Evolutionary conservation across 2,113 vertebrate genomes (phyloP).

Genomic region (Mellivora capensis): DNA sequence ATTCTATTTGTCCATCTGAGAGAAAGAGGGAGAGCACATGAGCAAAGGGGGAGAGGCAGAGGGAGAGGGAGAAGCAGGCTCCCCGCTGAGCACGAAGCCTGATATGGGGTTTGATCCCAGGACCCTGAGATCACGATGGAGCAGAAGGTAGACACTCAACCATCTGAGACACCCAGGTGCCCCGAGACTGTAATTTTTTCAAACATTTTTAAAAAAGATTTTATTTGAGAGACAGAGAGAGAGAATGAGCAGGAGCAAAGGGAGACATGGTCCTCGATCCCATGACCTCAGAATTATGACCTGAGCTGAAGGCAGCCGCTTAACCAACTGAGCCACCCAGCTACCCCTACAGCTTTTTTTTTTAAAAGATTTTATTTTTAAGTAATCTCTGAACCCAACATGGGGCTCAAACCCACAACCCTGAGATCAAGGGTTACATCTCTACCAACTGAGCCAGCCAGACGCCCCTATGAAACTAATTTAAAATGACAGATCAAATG

Average conservation of each 20-base stretch:
- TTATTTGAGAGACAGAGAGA: neutral
- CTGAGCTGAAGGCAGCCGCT: neutral
- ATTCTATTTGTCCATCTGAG: neutral
- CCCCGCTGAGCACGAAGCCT: neutral
- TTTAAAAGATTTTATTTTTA: neutral
- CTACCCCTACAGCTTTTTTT: neutral
- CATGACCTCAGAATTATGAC: neutral
- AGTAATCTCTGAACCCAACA: neutral
- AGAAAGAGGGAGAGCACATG: neutral
- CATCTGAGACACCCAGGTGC: neutral
- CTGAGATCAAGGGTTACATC: neutral
- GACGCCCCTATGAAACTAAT: neutral
- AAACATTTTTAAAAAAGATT: no score
- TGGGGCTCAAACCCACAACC: neutral
- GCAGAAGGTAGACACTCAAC: neutral
- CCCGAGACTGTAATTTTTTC: no score
- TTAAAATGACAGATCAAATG: neutral
- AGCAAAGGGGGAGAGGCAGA: neutral
- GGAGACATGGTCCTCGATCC: neutral
- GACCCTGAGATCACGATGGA: neutral
- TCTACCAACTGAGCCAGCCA: neutral
- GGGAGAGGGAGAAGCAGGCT: neutral
- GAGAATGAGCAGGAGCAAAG: neutral
- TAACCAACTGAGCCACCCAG: neutral
- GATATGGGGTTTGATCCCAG: neutral